Conservation (phyloP, 2,113 vertebrate species). For the Tonatia bakeri region DNA sequence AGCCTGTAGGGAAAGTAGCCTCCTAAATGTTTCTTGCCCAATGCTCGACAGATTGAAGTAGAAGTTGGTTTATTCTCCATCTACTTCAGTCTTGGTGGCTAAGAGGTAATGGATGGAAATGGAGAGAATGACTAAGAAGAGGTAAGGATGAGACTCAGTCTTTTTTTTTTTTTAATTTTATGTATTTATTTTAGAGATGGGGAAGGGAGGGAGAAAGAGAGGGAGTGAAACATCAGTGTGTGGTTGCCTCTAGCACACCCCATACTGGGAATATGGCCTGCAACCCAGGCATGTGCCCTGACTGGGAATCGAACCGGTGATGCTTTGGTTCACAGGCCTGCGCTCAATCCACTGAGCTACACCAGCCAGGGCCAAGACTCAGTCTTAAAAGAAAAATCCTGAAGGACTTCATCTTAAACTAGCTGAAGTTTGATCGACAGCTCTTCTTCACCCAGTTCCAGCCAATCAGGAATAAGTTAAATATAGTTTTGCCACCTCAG, state of each 20-base stretch:
- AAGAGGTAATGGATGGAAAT: neutral
- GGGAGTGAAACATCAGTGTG: no score
- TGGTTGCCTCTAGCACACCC: no score
- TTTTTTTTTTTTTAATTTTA: neutral
- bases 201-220: no score
- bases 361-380: neutral
- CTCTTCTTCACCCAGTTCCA: neutral
- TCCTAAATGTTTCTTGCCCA: neutral
- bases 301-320: no score
- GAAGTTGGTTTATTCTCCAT: neutral
- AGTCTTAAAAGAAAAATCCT: neutral
- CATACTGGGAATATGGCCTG: no score
- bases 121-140: neutral
- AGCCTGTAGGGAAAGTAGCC: neutral
- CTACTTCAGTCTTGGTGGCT: neutral
- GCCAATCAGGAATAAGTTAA: conserved; percentile 36
- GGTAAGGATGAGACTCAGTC: neutral
- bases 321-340: no score
- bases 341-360: no score
- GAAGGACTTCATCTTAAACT: conserved; percentile 17
- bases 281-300: no score
- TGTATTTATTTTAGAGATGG: no score
- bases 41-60: neutral
- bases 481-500: neutral
- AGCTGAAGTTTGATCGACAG: neutral